Percentiles rank a stretch among this genome's conserved stretches.
Evolutionary conservation across 2,888 invertebrate genomes (phyloP).

Genomic region (Eilema griseolum): DNA sequence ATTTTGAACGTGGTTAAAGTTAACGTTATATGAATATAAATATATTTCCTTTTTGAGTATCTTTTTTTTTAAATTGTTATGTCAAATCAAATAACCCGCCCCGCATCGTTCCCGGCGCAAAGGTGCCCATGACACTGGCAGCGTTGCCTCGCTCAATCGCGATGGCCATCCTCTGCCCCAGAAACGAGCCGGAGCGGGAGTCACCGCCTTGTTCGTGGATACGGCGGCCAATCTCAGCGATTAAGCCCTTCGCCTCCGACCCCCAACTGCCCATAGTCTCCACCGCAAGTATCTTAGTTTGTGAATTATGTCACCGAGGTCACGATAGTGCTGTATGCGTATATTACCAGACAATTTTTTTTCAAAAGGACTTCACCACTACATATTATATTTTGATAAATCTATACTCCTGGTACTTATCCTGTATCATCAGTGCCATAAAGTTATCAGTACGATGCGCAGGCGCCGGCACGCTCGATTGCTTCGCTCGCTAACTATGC

Average conservation of each 20-base stretch:
- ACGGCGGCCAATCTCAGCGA: too few relatives aligned
- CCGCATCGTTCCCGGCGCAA: too few relatives aligned
- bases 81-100: too few relatives aligned
- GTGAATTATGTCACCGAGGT: neutral
- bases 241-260: too few relatives aligned
- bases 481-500: conserved; percentile 73
- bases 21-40: neutral
- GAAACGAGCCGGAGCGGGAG: too few relatives aligned
- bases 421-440: neutral
- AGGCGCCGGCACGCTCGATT: conserved; percentile 73
- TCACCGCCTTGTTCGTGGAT: too few relatives aligned
- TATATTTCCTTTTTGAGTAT: neutral
- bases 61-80: too few relatives aligned
- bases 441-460: conserved; percentile 49
- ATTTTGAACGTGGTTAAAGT: neutral
- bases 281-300: too few relatives aligned
- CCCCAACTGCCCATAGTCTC: too few relatives aligned
- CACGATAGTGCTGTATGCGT: neutral
- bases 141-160: too few relatives aligned
- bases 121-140: too few relatives aligned
- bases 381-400: neutral
- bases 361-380: neutral
- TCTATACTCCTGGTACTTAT: neutral
- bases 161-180: too few relatives aligned
- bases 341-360: neutral